Evolutionary conservation across 1,140 invertebrate species (phyloP).

Genomic region (Neomicropteryx cornuta): DNA sequence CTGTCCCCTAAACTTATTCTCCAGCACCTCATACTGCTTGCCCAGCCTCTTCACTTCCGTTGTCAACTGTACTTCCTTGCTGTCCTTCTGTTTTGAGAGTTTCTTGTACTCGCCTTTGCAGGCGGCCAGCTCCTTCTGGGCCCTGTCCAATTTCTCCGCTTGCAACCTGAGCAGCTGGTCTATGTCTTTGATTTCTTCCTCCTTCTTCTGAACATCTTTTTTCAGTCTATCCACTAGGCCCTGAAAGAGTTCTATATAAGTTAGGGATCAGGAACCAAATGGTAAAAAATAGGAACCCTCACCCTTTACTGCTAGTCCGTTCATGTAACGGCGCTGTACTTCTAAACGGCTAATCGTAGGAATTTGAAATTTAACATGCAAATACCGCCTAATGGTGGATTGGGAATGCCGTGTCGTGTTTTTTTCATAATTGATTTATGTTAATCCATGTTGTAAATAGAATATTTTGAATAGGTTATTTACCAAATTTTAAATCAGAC

Average conservation of each 20-base stretch:
- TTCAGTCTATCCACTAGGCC: conserved; percentile 11
- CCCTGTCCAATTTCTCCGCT: conserved; percentile 4
- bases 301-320: neutral
- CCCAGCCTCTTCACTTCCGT: conserved; percentile 6
- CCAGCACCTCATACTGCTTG: conserved; percentile 3
- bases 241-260: neutral
- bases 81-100: conserved; percentile 2
- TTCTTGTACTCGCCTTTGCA: conserved; percentile 4
- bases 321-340: conserved; percentile 1
- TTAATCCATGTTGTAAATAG: no score
- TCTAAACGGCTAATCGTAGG: neutral
- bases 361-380: neutral
- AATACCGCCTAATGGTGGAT: neutral
- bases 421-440: no score
- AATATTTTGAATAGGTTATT: no score
- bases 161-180: conserved; percentile 7
- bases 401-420: no score
- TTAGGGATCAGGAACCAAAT: neutral
- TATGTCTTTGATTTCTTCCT: conserved; percentile 4
- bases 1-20: conserved; percentile 7
- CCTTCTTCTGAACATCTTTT: conserved; percentile 5
- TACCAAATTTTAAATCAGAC: no score
- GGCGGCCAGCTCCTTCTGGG: conserved; percentile 6
- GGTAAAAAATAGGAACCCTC: conserved; percentile 1
- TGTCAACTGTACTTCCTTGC: conserved; percentile 7